These are phyloP conservation scores for Notechis scutatus DNA, from an alignment of 2,113 vertebrate species.

Conservation along the genomic window DNA sequence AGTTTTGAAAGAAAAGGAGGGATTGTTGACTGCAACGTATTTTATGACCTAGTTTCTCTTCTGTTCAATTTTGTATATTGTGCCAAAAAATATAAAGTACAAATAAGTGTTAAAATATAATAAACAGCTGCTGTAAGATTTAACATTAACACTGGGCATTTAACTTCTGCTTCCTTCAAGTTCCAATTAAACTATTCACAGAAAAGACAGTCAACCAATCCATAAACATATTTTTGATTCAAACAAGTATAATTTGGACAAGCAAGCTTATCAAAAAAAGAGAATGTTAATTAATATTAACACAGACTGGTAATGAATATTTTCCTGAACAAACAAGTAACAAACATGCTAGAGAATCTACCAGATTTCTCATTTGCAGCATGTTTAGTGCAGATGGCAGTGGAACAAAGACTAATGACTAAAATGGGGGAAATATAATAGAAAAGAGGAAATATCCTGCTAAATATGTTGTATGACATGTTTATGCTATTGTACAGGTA, in stretches of 20 bases:
- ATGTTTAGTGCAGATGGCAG: not conserved
- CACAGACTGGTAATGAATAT: not conserved
- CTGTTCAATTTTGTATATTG: not conserved
- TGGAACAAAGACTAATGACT: not conserved
- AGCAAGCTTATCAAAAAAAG: not conserved
- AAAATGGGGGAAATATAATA: conserved; percentile 28
- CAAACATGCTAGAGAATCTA: not conserved
- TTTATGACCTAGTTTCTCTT: not conserved
- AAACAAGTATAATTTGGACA: not conserved
- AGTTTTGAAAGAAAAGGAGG: not conserved
- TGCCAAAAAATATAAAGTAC: not conserved
- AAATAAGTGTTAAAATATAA: not conserved
- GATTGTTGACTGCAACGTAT: not conserved
- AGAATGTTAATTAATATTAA: not conserved
- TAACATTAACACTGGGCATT: not conserved
- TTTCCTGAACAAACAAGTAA: not conserved
- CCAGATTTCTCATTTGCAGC: conserved; percentile 3
- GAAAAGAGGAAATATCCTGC: conserved; percentile 19
- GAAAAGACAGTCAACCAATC: not conserved
- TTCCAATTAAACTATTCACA: not conserved
- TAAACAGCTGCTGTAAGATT: not conserved
- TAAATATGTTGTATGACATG: not conserved
- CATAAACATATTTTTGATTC: not conserved
- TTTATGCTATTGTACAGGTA: conserved; percentile 17
- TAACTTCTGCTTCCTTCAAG: not conserved